Evolutionary conservation across 2,113 vertebrate genomes (phyloP).

Genomic region (Eira barbara): DNA sequence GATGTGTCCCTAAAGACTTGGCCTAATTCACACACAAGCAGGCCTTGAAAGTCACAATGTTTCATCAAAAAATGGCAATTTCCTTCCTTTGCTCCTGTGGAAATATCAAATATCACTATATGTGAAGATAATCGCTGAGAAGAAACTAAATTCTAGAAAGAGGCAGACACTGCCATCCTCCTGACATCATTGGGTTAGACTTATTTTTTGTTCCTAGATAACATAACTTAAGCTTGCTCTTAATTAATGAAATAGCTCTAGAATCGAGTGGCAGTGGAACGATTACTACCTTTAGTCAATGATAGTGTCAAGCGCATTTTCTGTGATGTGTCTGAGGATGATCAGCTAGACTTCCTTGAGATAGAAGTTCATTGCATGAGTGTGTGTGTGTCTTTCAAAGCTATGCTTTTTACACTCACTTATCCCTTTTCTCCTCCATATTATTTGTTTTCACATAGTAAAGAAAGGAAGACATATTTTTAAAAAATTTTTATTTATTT

Average conservation of each 20-base stretch:
- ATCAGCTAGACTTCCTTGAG: not conserved
- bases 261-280: not conserved
- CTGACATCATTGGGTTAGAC: not conserved
- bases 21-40: not conserved
- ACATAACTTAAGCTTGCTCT: not conserved
- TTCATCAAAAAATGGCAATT: not conserved
- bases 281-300: not conserved
- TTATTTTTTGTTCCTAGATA: not conserved
- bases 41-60: not conserved
- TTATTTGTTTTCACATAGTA: not conserved
- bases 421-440: not conserved
- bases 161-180: not conserved
- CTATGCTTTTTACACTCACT: not conserved
- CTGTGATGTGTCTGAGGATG: not conserved
- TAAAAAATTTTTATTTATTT: too few species aligned
- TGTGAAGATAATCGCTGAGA: not conserved
- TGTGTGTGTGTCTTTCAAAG: not conserved
- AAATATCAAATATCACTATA: constrained; percentile 20
- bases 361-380: not conserved
- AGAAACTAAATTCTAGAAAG: not conserved
- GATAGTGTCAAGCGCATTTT: not conserved
- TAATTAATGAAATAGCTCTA: not conserved
- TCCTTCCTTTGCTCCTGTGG: not conserved
- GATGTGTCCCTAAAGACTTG: not conserved
- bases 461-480: too few species aligned